Evolutionary conservation across 2,797 vertebrate genomes (phyloP).

Genomic region (Manis javanica): DNA sequence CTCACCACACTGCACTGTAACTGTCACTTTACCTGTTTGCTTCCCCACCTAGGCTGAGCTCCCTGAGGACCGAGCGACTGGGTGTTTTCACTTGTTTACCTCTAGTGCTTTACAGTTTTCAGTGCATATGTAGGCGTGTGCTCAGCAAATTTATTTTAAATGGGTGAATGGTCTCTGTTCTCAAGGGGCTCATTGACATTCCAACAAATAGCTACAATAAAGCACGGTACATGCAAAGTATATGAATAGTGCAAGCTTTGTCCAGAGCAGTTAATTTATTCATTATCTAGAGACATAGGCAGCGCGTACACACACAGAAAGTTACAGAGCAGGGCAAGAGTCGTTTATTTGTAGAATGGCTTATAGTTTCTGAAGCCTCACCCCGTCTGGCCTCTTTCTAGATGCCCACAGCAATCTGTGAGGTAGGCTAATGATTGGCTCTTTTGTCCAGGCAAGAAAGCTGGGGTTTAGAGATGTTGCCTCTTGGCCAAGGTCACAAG

Average conservation of each 20-base stretch:
- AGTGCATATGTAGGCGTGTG: neutral
- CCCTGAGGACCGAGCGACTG: neutral
- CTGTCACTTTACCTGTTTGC: neutral
- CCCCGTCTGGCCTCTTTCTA: neutral
- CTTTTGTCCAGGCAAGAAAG: constrained; percentile 34
- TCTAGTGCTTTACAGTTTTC: neutral
- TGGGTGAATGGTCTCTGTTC: constrained; percentile 21
- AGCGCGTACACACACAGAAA: fast-evolving
- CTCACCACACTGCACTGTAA: neutral
- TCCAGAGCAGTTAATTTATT: constrained; percentile 42
- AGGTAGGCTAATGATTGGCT: neutral
- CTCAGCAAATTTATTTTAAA: constrained; percentile 7
- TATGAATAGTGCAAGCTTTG: neutral
- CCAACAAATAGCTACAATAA: neutral
- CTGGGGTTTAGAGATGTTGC: neutral
- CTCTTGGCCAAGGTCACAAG: constrained; percentile 63
- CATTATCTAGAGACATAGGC: neutral
- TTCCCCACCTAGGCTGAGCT: neutral
- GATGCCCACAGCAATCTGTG: neutral
- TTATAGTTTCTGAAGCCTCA: neutral
- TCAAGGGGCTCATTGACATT: constrained; percentile 11
- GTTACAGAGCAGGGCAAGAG: neutral
- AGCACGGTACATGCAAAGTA: neutral
- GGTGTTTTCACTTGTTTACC: neutral
- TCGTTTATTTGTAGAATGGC: neutral